A percentile compares a stretch with the other conserved stretches of the same genome.
These are phyloP conservation scores for Neodiprion pinetum DNA, from an alignment of 1,140 invertebrate species.

Conservation along the genomic window DNA sequence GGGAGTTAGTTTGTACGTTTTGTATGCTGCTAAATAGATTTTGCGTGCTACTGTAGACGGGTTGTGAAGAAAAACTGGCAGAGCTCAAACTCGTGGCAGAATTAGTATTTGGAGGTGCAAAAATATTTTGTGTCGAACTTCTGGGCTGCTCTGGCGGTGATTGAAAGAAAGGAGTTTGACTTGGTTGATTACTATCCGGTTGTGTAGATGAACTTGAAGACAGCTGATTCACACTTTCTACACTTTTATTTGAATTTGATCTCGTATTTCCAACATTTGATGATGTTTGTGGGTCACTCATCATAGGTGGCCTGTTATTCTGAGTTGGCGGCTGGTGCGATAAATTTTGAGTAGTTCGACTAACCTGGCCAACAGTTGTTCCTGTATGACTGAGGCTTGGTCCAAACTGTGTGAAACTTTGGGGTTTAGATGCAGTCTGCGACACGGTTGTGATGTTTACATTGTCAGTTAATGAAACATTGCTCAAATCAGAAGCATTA, in stretches of 20 bases:
- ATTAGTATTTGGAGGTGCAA: neutral
- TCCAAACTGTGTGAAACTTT: neutral
- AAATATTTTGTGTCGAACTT: neutral
- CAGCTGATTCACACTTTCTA: neutral
- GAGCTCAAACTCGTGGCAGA: neutral
- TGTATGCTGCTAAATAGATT: constrained; percentile 32
- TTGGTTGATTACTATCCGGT: neutral
- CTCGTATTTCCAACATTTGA: neutral
- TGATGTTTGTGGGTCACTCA: neutral
- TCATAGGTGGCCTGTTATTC: neutral
- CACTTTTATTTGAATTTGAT: neutral
- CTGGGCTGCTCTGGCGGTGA: neutral
- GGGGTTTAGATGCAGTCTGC: neutral
- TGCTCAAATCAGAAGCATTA: neutral
- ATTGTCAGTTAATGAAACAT: neutral
- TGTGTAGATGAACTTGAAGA: neutral
- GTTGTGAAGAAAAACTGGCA: constrained; percentile 1
- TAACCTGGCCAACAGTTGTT: neutral
- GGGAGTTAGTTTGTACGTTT: neutral
- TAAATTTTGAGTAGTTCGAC: constrained; percentile 9
- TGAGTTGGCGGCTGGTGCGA: neutral
- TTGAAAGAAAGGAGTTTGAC: neutral
- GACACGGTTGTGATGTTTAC: neutral
- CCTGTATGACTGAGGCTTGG: neutral
- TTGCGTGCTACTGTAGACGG: constrained; percentile 30